Evolutionary conservation across 2,113 vertebrate species (phyloP).

Genomic region (Mus pahari): DNA sequence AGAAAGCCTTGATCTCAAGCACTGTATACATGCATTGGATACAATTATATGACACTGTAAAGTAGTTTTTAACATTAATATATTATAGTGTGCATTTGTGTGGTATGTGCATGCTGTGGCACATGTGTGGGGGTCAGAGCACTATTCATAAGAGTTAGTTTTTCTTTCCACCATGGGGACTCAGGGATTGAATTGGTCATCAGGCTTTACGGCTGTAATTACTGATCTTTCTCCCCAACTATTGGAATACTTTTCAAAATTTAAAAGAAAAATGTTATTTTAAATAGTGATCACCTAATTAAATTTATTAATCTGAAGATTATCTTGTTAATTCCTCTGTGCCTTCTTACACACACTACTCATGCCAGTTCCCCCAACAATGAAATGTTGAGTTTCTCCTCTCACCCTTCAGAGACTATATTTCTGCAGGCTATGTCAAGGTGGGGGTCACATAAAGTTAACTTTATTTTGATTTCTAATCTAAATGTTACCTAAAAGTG

Average conservation of each 20-base stretch:
- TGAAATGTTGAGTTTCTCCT: neutral
- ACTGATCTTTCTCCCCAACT: neutral
- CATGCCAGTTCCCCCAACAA: neutral
- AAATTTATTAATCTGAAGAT: neutral
- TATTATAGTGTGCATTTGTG: neutral
- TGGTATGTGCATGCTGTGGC: neutral
- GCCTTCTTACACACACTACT: neutral
- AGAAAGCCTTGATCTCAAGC: neutral
- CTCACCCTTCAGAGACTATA: neutral
- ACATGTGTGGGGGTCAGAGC: neutral
- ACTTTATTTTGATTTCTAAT: conserved; percentile 31
- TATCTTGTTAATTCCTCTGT: neutral
- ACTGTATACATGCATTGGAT: neutral
- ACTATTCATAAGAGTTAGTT: too few species aligned
- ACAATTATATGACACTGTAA: neutral
- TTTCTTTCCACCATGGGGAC: neutral
- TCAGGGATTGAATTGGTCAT: neutral
- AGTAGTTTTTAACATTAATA: neutral
- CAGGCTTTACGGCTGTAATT: neutral
- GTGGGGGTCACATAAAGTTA: neutral
- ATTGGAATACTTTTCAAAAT: neutral
- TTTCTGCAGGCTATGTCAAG: neutral
- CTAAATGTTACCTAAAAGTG: neutral
- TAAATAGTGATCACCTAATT: neutral
- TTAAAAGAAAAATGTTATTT: neutral